phyloP scores from a whole-genome alignment of 2,797 vertebrate species.

The Gallinago solitaria region DNA sequence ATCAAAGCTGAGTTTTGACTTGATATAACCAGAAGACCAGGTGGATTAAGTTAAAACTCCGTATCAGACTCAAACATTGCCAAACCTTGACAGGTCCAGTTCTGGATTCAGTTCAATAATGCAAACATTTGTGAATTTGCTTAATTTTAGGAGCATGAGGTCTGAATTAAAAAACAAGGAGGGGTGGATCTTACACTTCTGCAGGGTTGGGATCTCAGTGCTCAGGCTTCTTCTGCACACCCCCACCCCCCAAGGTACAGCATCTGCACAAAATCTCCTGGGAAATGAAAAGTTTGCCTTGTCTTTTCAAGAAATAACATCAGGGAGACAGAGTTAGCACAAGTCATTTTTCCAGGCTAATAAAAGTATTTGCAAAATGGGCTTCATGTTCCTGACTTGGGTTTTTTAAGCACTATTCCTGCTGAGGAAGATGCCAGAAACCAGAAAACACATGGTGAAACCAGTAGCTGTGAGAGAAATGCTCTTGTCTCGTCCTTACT shows the following conservation, averaged over 20 bases:
- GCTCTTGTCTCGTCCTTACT: neutral
- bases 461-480: neutral
- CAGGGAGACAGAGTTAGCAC: neutral
- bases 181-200: neutral
- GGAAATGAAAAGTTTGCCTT: neutral
- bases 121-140: rapidly evolving
- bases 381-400: neutral
- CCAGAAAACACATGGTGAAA: neutral
- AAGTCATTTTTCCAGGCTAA: neutral
- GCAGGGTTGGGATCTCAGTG: neutral
- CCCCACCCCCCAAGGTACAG: neutral
- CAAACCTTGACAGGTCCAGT: neutral
- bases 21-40: rapidly evolving
- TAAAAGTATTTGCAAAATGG: neutral
- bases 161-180: neutral
- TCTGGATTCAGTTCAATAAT: neutral
- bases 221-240: neutral
- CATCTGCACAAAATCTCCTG: neutral
- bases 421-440: neutral
- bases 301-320: neutral
- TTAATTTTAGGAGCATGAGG: neutral
- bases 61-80: neutral
- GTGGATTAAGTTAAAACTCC: neutral
- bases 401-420: neutral
- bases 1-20: neutral